phyloP scores from a whole-genome alignment of 23 tunicate species.

The Halocynthia roretzi region DNA sequence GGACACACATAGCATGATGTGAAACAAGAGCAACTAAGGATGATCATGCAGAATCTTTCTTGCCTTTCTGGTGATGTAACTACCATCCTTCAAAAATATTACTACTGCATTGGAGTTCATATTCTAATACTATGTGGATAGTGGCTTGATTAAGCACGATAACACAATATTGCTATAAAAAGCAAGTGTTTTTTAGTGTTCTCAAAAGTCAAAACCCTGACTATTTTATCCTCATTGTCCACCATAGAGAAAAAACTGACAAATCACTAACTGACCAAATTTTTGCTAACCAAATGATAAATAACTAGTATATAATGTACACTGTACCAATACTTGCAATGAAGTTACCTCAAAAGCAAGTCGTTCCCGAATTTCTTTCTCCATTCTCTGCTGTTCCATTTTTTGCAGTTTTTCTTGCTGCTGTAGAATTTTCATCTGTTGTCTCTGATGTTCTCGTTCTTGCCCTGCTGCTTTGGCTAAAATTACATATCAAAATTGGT shows the following conservation, averaged over 20 bases:
- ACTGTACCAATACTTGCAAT: neutral
- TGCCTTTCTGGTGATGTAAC: no score
- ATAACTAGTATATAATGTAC: neutral
- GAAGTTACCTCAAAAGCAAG: constrained; percentile 49
- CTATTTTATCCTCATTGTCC: neutral
- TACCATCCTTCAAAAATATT: no score
- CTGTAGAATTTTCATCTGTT: constrained; percentile 32
- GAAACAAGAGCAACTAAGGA: no score
- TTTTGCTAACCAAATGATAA: constrained; percentile 19
- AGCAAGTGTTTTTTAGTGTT: neutral
- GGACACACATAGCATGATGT: no score
- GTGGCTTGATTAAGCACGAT: no score
- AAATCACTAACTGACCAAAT: no score
- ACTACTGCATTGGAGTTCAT: no score
- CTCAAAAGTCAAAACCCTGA: neutral
- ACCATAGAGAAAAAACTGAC: neutral
- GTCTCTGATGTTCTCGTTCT: constrained; percentile 20
- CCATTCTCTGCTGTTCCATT: constrained; percentile 49
- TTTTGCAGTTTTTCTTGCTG: constrained; percentile 35
- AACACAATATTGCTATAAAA: no score
- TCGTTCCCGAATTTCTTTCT: constrained; percentile 60
- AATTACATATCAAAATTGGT: neutral
- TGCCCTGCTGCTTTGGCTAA: constrained; percentile 8
- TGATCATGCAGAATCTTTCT: no score
- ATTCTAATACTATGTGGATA: no score